These are phyloP conservation scores for Rhabdomys dilectus DNA, from an alignment of 2,113 vertebrate genomes.

Conservation along the genomic window DNA sequence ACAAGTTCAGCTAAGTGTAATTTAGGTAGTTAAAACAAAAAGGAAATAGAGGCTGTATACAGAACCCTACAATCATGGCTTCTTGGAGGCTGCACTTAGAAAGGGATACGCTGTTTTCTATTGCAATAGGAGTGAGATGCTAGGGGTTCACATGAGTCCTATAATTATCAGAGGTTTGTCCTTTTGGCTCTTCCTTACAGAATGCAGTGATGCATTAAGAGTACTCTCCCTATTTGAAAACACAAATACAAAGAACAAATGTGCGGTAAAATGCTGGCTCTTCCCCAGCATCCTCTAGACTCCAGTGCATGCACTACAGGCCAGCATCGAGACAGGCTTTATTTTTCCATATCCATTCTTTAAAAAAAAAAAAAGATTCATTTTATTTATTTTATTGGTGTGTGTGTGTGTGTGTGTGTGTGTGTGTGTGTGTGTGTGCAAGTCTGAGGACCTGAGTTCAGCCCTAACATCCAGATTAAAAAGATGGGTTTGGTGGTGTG, in stretches of 20 bases:
- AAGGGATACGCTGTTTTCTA: not conserved
- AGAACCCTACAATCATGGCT: conserved; percentile 56
- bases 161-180: not conserved
- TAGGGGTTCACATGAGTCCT: conserved; percentile 32
- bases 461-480: not conserved
- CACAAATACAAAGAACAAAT: not conserved
- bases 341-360: conserved; percentile 13
- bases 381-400: not conserved
- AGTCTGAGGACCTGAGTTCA: not conserved
- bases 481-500: not conserved
- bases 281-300: not conserved
- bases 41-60: conserved; percentile 38
- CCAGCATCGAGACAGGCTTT: not conserved
- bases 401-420: not conserved
- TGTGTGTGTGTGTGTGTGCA: not conserved
- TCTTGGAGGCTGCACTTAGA: conserved; percentile 41
- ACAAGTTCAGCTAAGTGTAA: conserved; percentile 52
- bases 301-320: not conserved
- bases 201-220: not conserved
- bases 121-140: not conserved
- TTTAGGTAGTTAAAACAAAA: conserved; percentile 55
- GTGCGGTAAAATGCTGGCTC: not conserved
- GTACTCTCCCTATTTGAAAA: conserved; percentile 2
- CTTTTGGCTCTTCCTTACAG: conserved; percentile 5
- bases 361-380: not conserved